Conservation (phyloP, 1,140 invertebrate genomes). For the Camponotus vicinus region DNA sequence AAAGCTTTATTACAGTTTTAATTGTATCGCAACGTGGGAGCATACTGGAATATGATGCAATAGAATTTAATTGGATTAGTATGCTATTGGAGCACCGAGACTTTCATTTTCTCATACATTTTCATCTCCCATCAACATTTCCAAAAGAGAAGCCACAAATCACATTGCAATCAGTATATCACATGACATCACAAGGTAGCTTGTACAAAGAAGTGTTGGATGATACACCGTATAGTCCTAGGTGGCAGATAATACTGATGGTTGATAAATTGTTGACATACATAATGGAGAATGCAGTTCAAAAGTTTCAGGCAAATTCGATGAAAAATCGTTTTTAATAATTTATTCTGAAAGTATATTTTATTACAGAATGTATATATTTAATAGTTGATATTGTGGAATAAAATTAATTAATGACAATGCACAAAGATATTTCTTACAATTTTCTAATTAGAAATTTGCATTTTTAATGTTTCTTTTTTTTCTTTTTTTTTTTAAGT, state of each 20-base stretch:
- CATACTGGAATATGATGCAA: slow-evolving; percentile 78
- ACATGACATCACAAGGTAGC: slow-evolving; percentile 56
- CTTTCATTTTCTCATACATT: slow-evolving; percentile 73
- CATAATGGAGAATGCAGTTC: slow-evolving; percentile 19
- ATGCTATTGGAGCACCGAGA: slow-evolving; percentile 70
- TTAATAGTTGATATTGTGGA: slow-evolving; percentile 39
- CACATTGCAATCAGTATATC: slow-evolving; percentile 76
- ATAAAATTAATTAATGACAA: slow-evolving; percentile 10
- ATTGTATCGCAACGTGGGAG: slow-evolving; percentile 49
- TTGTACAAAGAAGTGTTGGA: slow-evolving; percentile 41
- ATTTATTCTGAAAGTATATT: slow-evolving; percentile 45
- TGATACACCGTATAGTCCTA: slow-evolving; percentile 26
- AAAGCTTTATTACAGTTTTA: slow-evolving; percentile 65
- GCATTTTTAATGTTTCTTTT: background rate
- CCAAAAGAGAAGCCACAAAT: slow-evolving; percentile 75
- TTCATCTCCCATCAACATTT: slow-evolving; percentile 75
- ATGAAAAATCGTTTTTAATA: slow-evolving; percentile 51
- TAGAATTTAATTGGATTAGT: slow-evolving; percentile 68
- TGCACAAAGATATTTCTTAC: no score
- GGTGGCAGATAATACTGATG: slow-evolving; percentile 17
- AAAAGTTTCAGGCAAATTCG: slow-evolving; percentile 65
- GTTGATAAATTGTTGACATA: slow-evolving; percentile 18
- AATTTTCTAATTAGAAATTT: no score
- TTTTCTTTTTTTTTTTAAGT: no score
- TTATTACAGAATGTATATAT: slow-evolving; percentile 51